A percentile compares a stretch with the other conserved stretches of the same genome.
phyloP scores from a whole-genome alignment of 2,888 invertebrate genomes.

The Cephonodes hylas region DNA sequence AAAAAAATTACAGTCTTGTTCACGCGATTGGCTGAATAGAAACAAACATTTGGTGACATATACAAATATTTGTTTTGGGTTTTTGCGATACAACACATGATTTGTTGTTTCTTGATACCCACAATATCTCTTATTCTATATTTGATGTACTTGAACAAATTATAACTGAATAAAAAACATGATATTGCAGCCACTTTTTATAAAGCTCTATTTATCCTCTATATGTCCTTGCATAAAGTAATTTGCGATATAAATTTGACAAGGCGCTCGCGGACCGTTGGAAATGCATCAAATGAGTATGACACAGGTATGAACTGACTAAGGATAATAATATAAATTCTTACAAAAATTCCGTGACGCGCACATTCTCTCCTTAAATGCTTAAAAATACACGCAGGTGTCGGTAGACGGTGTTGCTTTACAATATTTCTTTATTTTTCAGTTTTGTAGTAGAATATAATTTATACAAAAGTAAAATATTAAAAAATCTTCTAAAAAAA shows the following conservation, averaged over 20 bases:
- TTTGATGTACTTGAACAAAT: neutral
- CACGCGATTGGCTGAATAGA: too few species aligned
- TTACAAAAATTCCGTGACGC: conserved; percentile 68
- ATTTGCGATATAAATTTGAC: conserved; percentile 2
- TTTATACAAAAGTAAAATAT: too few species aligned
- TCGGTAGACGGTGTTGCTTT: neutral
- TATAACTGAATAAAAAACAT: too few species aligned
- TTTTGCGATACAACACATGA: too few species aligned
- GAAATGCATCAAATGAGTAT: conserved; percentile 76
- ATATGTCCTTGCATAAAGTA: too few species aligned
- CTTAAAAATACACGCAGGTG: conserved; percentile 28
- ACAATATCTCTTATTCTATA: too few species aligned
- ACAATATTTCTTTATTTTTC: neutral
- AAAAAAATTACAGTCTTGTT: too few species aligned
- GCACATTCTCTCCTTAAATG: conserved; percentile 48
- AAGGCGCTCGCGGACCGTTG: conserved; percentile 12
- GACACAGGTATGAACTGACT: conserved; percentile 63
- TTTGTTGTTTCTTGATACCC: neutral
- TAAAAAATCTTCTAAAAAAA: neutral
- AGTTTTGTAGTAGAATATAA: too few species aligned
- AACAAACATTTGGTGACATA: too few species aligned
- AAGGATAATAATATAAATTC: conserved; percentile 56
- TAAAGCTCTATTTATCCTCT: too few species aligned
- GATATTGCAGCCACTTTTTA: too few species aligned
- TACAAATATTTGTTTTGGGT: too few species aligned